Conservation (phyloP, 2,113 vertebrate genomes). For the Rhinoderma darwinii region DNA sequence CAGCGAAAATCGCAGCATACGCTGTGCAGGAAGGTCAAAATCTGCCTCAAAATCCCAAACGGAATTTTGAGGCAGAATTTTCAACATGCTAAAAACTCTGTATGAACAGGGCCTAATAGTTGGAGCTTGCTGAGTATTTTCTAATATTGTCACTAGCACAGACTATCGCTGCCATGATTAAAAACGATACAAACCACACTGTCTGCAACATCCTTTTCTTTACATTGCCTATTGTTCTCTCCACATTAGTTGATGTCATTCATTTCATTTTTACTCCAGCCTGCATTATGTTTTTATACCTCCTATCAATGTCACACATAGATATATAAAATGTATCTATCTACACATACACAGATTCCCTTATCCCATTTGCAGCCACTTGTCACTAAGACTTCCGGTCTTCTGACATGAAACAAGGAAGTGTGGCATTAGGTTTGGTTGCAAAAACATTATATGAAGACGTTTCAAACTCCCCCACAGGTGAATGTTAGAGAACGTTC, state of each 20-base stretch:
- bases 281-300: not conserved
- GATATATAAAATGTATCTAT: too few relatives aligned
- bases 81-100: too few relatives aligned
- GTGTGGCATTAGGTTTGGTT: not conserved
- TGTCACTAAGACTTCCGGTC: not conserved
- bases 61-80: too few relatives aligned
- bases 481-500: not conserved
- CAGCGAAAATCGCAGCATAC: too few relatives aligned
- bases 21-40: too few relatives aligned
- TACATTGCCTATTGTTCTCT: not conserved
- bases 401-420: not conserved
- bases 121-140: too few relatives aligned
- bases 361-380: not conserved
- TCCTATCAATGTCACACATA: not conserved
- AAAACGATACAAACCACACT: not conserved
- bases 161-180: not conserved
- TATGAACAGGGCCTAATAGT: too few relatives aligned
- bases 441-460: not conserved
- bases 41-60: too few relatives aligned
- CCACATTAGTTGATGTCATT: not conserved
- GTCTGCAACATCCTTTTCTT: not conserved
- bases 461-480: not conserved
- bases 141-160: not conserved
- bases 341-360: not conserved
- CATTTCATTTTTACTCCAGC: not conserved